Percentiles rank a stretch among this genome's conserved stretches.
These are phyloP conservation scores for Myanophis thanlyinensis DNA, from an alignment of 2,113 vertebrate species.

Conservation along the genomic window DNA sequence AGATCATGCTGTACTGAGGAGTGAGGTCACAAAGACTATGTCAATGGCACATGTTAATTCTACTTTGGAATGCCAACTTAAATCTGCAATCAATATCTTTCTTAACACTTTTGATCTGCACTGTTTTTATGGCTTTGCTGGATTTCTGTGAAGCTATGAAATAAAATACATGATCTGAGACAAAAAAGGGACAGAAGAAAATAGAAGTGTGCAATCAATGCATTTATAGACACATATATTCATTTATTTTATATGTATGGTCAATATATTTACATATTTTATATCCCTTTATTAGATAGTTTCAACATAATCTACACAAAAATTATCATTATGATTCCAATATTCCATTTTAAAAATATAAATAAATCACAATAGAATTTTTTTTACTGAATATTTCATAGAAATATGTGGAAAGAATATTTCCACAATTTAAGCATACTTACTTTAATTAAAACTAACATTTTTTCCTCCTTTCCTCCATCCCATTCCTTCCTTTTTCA, in stretches of 20 bases:
- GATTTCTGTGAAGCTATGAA: not conserved
- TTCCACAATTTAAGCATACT: not conserved
- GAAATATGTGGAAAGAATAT: not conserved
- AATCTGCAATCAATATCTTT: constrained; percentile 16
- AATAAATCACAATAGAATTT: not conserved
- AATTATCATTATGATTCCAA: not conserved
- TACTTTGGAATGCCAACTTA: constrained; percentile 25
- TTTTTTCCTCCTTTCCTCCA: not conserved
- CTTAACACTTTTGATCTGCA: not conserved
- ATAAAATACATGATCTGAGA: not conserved
- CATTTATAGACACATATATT: not conserved
- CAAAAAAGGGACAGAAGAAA: not conserved
- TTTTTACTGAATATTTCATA: not conserved
- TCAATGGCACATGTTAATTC: constrained; percentile 41
- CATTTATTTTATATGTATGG: not conserved
- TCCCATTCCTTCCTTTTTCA: not conserved
- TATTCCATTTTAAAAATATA: no score
- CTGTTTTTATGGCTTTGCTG: rapidly evolving
- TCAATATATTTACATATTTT: not conserved
- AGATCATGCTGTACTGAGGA: constrained; percentile 28
- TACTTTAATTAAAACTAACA: not conserved
- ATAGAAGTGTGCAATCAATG: not conserved
- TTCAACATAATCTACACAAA: not conserved
- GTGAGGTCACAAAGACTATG: constrained; percentile 54
- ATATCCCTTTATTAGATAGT: not conserved